These are phyloP conservation scores for Tetheella fluctuosa DNA, from an alignment of 2,888 invertebrate species.

Conservation along the genomic window DNA sequence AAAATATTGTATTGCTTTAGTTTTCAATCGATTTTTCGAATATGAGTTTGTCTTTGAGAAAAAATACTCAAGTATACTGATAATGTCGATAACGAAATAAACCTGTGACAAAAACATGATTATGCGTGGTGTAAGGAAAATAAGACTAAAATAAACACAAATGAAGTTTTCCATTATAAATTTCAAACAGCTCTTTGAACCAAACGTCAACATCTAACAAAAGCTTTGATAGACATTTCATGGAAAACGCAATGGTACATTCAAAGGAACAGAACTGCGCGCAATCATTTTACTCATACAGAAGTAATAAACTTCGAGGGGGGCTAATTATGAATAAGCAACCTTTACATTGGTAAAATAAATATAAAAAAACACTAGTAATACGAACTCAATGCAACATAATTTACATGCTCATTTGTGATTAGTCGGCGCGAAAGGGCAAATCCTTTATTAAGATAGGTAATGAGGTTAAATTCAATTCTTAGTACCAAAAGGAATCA, in stretches of 20 bases:
- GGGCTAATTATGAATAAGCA: constrained; percentile 83
- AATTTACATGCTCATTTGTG: constrained; percentile 84
- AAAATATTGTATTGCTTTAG: no score
- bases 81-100: no score
- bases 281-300: constrained; percentile 70
- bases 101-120: not conserved
- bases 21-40: no score
- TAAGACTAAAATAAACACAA: constrained; percentile 19
- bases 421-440: constrained; percentile 84
- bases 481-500: constrained; percentile 54
- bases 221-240: constrained; percentile 50
- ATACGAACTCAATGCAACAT: constrained; percentile 81
- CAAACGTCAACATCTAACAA: constrained; percentile 44
- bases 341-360: constrained; percentile 59
- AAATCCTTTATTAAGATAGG: constrained; percentile 85
- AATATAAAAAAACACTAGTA: constrained; percentile 69
- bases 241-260: constrained; percentile 45
- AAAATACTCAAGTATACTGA: no score
- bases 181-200: constrained; percentile 41
- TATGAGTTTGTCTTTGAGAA: no score
- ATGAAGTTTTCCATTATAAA: constrained; percentile 39
- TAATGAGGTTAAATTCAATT: constrained; percentile 81
- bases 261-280: constrained; percentile 64
- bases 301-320: constrained; percentile 82
- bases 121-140: no score